Conservation (phyloP, 2,797 vertebrate species). For the Melopsittacus undulatus region DNA sequence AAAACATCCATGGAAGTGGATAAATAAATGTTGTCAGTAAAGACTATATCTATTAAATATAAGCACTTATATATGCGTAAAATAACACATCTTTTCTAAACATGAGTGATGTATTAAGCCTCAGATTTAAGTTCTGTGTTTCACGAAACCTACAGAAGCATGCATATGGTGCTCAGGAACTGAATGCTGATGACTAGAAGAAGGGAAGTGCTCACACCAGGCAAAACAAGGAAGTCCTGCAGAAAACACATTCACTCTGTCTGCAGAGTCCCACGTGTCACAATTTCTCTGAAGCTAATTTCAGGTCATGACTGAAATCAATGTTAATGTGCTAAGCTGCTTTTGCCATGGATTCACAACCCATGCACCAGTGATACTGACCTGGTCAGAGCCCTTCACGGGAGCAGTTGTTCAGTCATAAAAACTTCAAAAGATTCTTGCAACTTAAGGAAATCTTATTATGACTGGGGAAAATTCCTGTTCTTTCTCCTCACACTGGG, state of each 20-base stretch:
- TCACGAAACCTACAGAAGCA: not conserved
- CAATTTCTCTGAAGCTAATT: not conserved
- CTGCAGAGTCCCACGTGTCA: not conserved
- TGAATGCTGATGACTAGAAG: not conserved
- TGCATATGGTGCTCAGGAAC: not conserved
- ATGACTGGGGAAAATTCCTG: slow-evolving; percentile 14
- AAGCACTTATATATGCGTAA: too few species aligned
- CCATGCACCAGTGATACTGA: not conserved
- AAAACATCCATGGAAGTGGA: not conserved
- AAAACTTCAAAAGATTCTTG: slow-evolving; percentile 50
- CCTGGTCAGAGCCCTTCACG: not conserved
- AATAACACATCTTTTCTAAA: not conserved
- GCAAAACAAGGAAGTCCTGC: not conserved
- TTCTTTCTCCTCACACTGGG: not conserved
- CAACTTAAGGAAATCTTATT: slow-evolving; percentile 31
- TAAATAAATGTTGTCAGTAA: not conserved
- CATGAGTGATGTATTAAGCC: not conserved
- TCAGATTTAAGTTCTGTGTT: not conserved
- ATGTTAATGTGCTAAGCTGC: not conserved
- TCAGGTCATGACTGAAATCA: not conserved
- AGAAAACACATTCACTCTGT: not conserved
- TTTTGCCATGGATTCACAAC: not conserved
- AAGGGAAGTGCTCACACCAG: not conserved
- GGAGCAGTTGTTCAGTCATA: not conserved
- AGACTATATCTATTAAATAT: not conserved